Conservation (phyloP, 2,797 vertebrate species). For the Lates japonicus region DNA sequence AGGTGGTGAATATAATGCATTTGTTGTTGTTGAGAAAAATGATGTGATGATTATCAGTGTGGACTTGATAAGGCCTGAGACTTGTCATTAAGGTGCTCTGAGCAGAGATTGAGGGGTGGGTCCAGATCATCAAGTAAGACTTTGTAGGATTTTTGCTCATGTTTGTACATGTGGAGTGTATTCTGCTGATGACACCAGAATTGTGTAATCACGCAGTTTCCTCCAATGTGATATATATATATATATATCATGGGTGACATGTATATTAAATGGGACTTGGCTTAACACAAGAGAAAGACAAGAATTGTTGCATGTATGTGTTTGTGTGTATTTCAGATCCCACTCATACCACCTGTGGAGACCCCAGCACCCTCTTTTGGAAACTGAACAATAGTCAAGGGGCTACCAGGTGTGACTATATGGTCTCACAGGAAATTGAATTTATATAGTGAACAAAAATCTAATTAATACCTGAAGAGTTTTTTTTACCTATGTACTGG, state of each 20-base stretch:
- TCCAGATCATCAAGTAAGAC: slow-evolving; percentile 12
- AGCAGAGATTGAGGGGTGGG: background rate
- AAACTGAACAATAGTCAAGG: slow-evolving; percentile 96
- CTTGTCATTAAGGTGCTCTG: background rate
- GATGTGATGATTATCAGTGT: background rate
- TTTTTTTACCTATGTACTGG: background rate
- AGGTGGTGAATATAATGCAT: background rate
- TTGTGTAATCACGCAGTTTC: background rate
- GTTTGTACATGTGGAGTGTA: no score
- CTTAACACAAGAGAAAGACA: slow-evolving; percentile 3
- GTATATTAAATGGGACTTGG: slow-evolving; percentile 4
- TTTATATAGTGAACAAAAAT: slow-evolving; percentile 24
- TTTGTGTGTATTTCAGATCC: slow-evolving; percentile 87
- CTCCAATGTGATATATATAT: background rate
- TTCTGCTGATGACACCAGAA: background rate
- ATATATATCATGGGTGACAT: background rate
- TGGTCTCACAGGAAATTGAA: slow-evolving; percentile 2
- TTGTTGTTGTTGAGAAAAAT: background rate
- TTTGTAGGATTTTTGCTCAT: background rate
- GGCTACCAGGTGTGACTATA: slow-evolving; percentile 91
- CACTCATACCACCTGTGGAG: slow-evolving; percentile 92
- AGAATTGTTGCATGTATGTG: background rate
- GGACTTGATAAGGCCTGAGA: background rate
- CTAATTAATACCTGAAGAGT: slow-evolving; percentile 4
- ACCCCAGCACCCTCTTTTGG: slow-evolving; percentile 94